Conservation (phyloP, 2,888 invertebrate genomes). For the Pimpla rufipes region DNA sequence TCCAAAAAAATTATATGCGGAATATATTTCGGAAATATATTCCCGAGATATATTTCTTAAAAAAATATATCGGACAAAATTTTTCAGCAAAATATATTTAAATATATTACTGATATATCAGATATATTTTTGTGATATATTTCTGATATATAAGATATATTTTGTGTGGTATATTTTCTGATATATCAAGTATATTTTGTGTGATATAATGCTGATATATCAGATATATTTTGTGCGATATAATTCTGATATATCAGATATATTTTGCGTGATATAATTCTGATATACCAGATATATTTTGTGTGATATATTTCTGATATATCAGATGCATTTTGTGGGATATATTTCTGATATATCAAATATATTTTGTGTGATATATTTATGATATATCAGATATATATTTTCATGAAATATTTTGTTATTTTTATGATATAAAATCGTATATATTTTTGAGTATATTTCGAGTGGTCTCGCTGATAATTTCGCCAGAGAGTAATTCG, state of each 20-base stretch:
- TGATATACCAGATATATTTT: constrained; percentile 18
- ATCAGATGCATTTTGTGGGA: not conserved
- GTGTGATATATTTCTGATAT: not conserved
- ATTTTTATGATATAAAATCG: constrained; percentile 33
- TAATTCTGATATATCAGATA: no score
- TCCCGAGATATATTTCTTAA: not conserved
- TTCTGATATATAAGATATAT: not conserved
- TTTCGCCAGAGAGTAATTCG: constrained; percentile 14
- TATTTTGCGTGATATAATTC: no score
- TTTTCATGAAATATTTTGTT: no score
- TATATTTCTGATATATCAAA: no score
- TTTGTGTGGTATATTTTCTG: constrained; percentile 29
- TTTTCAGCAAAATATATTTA: no score
- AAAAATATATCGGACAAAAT: no score
- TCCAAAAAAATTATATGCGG: no score
- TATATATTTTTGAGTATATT: not conserved
- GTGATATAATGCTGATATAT: constrained; percentile 23
- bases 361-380: not conserved
- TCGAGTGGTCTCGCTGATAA: constrained; percentile 26
- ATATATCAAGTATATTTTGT: not conserved
- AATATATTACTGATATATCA: no score
- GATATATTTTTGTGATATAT: not conserved
- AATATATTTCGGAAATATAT: no score
- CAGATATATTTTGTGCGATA: no score
- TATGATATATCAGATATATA: no score